Evolutionary conservation across 2,797 vertebrate genomes (phyloP).

Genomic region (Microcaecilia unicolor): DNA sequence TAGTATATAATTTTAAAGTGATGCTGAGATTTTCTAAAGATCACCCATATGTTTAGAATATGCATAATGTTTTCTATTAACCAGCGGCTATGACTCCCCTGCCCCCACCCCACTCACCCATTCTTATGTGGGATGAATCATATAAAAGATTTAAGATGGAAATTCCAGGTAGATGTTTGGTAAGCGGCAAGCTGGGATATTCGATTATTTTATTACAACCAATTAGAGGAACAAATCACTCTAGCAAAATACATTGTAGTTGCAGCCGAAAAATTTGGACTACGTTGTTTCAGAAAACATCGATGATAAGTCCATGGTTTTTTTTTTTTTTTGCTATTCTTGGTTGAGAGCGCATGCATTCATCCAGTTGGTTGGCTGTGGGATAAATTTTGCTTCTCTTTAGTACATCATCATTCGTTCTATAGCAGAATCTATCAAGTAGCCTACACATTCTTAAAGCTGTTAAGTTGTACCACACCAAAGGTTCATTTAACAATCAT

Average conservation of each 20-base stretch:
- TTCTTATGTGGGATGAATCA: slow-evolving; percentile 25
- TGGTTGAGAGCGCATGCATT: too few relatives aligned
- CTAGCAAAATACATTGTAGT: neutral
- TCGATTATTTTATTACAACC: slow-evolving; percentile 21
- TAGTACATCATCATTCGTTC: too few relatives aligned
- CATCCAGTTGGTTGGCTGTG: too few relatives aligned
- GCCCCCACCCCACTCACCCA: neutral
- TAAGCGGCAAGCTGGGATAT: slow-evolving; percentile 23
- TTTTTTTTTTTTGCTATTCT: slow-evolving; percentile 32
- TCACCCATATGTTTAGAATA: slow-evolving; percentile 66
- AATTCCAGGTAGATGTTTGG: slow-evolving; percentile 38
- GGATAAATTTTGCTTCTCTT: too few relatives aligned
- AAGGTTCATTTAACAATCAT: too few relatives aligned
- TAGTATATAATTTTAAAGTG: slow-evolving; percentile 76
- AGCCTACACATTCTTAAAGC: too few relatives aligned
- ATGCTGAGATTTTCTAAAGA: slow-evolving; percentile 74
- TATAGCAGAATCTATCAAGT: too few relatives aligned
- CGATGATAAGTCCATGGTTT: too few relatives aligned
- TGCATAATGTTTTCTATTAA: slow-evolving; percentile 57
- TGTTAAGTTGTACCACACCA: too few relatives aligned
- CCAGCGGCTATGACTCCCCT: slow-evolving; percentile 16
- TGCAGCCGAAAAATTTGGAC: slow-evolving; percentile 30
- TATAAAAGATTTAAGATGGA: slow-evolving; percentile 27
- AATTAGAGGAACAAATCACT: slow-evolving; percentile 19
- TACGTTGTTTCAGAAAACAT: slow-evolving; percentile 12